Conservation (phyloP, 1,140 invertebrate species). For the Saccostrea cuccullata region DNA sequence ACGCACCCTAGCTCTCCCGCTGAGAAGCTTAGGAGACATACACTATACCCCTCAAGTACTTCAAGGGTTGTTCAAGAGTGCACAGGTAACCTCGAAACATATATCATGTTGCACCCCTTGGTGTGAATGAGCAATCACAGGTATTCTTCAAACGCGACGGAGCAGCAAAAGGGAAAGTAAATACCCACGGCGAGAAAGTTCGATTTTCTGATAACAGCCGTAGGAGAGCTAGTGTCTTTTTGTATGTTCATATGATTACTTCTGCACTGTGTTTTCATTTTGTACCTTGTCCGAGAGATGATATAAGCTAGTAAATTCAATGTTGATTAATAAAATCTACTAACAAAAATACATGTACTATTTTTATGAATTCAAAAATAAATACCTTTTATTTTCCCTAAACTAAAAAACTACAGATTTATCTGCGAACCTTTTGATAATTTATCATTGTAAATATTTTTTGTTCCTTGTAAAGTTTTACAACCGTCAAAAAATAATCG, state of each 20-base stretch:
- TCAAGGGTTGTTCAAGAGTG: not conserved
- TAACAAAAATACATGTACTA: too few species aligned
- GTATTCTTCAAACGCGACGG: constrained; percentile 18
- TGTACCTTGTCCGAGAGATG: too few species aligned
- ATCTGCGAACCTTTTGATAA: too few species aligned
- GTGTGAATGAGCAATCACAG: not conserved
- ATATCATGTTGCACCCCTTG: constrained; percentile 29
- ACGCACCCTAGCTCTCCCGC: not conserved
- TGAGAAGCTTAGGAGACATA: not conserved
- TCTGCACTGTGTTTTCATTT: too few species aligned
- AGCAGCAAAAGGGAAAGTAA: constrained; percentile 19
- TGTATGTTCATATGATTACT: not conserved
- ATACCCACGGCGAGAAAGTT: not conserved
- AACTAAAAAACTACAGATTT: too few species aligned
- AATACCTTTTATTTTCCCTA: too few species aligned
- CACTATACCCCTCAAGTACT: not conserved
- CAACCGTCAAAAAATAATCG: too few species aligned
- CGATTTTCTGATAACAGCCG: not conserved
- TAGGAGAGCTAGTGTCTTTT: not conserved
- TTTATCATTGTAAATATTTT: too few species aligned
- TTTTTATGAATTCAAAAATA: too few species aligned
- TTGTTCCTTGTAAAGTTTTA: too few species aligned
- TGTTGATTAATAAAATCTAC: too few species aligned
- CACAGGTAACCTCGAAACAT: not conserved
- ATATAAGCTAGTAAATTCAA: too few species aligned